Base-by-base conservation (phyloP, 2,797 vertebrate genomes). In the Salmo trutta region DNA sequence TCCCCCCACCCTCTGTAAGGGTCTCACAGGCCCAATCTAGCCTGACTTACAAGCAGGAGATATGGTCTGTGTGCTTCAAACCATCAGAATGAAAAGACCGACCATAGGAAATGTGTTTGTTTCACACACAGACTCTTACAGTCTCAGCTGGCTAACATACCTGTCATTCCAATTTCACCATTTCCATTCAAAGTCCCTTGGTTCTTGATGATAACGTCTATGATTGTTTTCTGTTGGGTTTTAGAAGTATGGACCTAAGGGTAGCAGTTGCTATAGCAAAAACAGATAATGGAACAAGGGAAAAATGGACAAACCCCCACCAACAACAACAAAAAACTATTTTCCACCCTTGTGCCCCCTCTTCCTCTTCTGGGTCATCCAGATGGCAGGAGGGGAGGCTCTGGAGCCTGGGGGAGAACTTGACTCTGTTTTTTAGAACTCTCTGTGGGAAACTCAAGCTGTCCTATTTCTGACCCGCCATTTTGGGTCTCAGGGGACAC, bases 401-500 rank as follows among this genome's bases (percentile, higher is more conserved):
- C 10, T 74, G 81, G 81, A 77, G 86, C 87, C 87, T 83, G 85
- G 56, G 56, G 56, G 56, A 59, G 56, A 56, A 19, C 16, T 56
- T 5, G 5, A 56, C 54, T 56, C 86, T 62, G 79, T 90, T 90
- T 88, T 89, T 90, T 88, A 79, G 86, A 81, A 84, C 87, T 85
- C 85, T 82, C 75, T 70, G 81, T 92, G 91, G 92, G 91, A 92
- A 93, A 91, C 72, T 85, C 21, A 7, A 76, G 77, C 80, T 82
- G 79, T 62, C 80, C 83, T 24, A 51, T 71, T 71, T 21, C 19
- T 47, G 36, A 21, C 47, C 41, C 78, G 4, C 29, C 82, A 77
- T 73, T 81, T 75, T 75, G 73, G 73, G 81, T 91, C 90, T 87
- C 83, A 29, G 6, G 86, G 80, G 89, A 92, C 88, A 80, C 91